Percentiles rank a stretch among this genome's conserved stretches.
Evolutionary conservation across 1,140 invertebrate species (phyloP).

Genomic region (Cherax destructor): DNA sequence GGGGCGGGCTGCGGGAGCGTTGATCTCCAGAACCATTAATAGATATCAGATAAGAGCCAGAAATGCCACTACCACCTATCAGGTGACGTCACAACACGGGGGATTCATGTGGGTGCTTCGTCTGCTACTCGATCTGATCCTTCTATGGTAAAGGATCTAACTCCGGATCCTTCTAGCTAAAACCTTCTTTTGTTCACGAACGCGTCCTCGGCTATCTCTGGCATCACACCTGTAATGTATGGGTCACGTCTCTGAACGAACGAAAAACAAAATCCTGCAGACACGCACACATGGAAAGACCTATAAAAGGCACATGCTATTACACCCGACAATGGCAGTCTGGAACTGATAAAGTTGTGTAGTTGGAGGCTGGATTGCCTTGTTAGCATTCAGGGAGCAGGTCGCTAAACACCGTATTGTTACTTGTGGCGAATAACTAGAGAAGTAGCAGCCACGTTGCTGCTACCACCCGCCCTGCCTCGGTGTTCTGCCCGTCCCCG

Average conservation of each 20-base stretch:
- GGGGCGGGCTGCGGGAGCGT: too few relatives aligned
- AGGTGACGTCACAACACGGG: too few relatives aligned
- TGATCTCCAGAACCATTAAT: too few relatives aligned
- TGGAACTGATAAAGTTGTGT: constrained; percentile 3
- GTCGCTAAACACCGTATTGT: constrained; percentile 26
- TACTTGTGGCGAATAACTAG: constrained; percentile 25
- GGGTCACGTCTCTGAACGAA: background rate
- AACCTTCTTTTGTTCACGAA: background rate
- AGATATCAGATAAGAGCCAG: too few relatives aligned
- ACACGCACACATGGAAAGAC: background rate
- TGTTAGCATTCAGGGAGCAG: constrained; percentile 33
- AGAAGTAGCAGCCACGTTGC: background rate
- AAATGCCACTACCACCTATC: too few relatives aligned
- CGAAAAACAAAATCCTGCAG: background rate
- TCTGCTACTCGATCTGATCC: too few relatives aligned
- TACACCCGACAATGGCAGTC: constrained; percentile 19
- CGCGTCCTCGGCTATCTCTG: background rate
- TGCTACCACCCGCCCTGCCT: too few relatives aligned
- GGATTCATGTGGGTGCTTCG: too few relatives aligned
- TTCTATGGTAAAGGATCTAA: too few relatives aligned
- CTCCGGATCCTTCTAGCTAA: too few relatives aligned
- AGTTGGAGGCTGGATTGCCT: constrained; percentile 12
- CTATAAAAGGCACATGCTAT: constrained; percentile 32
- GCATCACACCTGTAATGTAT: background rate
- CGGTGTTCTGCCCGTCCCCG: too few relatives aligned